Percentiles rank a stretch among this genome's conserved stretches.
Conservation (phyloP, 2,797 vertebrate species). For the Scolopax bukidnonensis region DNA sequence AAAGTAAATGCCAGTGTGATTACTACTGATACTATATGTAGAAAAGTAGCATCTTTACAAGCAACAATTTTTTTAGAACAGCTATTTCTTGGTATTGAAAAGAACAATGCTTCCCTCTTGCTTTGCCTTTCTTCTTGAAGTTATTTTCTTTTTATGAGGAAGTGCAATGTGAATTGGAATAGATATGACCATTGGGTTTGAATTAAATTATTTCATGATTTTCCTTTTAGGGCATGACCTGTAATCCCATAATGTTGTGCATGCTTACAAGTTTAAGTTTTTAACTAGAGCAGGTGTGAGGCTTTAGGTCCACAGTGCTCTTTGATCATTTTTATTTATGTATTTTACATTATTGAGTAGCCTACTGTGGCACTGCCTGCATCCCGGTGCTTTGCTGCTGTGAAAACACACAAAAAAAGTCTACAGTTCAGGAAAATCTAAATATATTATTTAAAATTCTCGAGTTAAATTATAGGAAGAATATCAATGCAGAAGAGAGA, state of each 20-base stretch:
- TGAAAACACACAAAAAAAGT: background rate
- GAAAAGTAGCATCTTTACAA: background rate
- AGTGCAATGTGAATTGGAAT: background rate
- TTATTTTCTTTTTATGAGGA: background rate
- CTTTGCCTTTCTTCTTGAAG: constrained; percentile 17
- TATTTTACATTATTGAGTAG: background rate
- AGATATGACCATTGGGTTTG: background rate
- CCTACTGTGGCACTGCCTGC: background rate
- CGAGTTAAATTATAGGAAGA: background rate
- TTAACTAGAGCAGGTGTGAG: background rate
- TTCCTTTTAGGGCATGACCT: constrained; percentile 2
- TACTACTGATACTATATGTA: background rate
- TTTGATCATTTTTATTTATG: background rate
- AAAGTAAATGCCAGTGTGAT: constrained; percentile 27
- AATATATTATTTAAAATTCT: background rate
- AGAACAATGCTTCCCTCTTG: background rate
- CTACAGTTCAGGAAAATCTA: background rate
- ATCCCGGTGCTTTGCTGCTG: background rate
- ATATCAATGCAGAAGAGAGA: background rate
- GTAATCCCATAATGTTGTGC: background rate
- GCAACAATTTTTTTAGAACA: background rate
- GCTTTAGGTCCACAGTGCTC: background rate
- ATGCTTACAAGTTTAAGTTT: background rate
- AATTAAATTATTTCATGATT: constrained; percentile 32
- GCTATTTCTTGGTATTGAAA: background rate